Base-by-base conservation (phyloP, 2,797 vertebrate species). In the Gephyroberyx darwinii region DNA sequence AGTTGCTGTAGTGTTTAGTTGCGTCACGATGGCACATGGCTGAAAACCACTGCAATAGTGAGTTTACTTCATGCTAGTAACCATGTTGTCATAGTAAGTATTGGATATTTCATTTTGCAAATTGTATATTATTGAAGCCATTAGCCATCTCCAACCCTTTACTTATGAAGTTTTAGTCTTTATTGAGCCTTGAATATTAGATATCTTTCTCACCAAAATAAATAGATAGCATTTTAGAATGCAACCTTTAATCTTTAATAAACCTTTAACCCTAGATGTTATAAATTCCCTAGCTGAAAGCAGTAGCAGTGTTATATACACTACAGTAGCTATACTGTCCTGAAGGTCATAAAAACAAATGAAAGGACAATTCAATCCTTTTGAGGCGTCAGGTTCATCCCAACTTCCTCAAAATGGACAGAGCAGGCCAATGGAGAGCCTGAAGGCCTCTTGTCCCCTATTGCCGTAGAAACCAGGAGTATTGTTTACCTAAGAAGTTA, bases 401-500 rank as follows among this genome's bases (percentile, higher is more conserved):
- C 26, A 45, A 26, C 31, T 72, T 74, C 63, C 39, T 57, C 41
- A 30, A 55, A 61, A 66, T 63, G 41, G 68, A 71, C 80, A 71
- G 71, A 73, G 51, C 77, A 59, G 67, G 52, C 33, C 8, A 5
- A 5, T 37, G 4, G 20, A 54, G 8, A 41, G 35, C 52, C 31
- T 54, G 61, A 82, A 69, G 81, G 85, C 85, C 78, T 72, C 61
- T 79, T 77, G 73, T 76, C 77, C 62, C 17, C 45, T 1, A 66
- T 87, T 10, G 33, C 83, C 86, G 89, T 90, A 74, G 90, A 88
- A 87, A 91, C 91, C 65, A 61, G 51, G 17, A 41, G 61, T 65
- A 67, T 71, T 93, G 89, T 93, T 92, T 94, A 83, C 72, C 64
- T 83, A 92, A 89, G 86, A 74, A 80, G 89, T 93, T 92, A 93